phyloP scores from a whole-genome alignment of 1,140 invertebrate genomes.

The Apis laboriosa region DNA sequence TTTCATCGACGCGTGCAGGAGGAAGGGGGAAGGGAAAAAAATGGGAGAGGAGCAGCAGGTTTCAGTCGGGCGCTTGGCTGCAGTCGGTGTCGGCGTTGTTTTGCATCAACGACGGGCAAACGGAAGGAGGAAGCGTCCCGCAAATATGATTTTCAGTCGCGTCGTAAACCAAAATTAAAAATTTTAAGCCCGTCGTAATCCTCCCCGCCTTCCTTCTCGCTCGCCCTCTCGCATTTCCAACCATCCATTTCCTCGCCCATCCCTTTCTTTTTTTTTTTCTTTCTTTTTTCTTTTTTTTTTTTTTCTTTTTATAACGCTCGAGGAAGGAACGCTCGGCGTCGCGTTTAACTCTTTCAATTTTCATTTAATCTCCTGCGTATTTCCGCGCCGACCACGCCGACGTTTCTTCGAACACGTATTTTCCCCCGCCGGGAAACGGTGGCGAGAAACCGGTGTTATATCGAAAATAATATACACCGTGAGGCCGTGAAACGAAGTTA shows the following conservation, averaged over 20 bases:
- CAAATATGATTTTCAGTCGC: conserved; percentile 44
- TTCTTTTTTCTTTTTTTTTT: too few species aligned
- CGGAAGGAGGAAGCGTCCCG: neutral
- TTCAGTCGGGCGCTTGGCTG: too few species aligned
- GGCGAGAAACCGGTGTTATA: too few species aligned
- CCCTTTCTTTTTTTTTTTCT: neutral
- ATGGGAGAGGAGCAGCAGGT: neutral
- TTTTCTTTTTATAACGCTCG: neutral
- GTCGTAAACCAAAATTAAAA: conserved; percentile 52
- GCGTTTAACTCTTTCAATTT: conserved; percentile 49
- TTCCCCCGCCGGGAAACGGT: too few species aligned
- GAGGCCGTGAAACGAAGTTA: neutral
- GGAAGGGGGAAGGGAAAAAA: neutral
- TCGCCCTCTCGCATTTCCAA: neutral
- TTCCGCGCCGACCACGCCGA: neutral
- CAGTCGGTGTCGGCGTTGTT: conserved; percentile 6
- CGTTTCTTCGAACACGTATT: neutral
- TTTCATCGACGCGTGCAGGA: neutral
- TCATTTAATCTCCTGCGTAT: conserved; percentile 38
- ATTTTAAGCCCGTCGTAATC: conserved; percentile 47
- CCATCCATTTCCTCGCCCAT: neutral
- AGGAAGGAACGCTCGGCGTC: conserved; percentile 16
- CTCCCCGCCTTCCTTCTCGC: too few species aligned
- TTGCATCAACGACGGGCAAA: neutral
- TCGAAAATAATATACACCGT: too few species aligned